These are phyloP conservation scores for Hippoglossus hippoglossus DNA, from an alignment of 2,797 vertebrate species.

Conservation along the genomic window DNA sequence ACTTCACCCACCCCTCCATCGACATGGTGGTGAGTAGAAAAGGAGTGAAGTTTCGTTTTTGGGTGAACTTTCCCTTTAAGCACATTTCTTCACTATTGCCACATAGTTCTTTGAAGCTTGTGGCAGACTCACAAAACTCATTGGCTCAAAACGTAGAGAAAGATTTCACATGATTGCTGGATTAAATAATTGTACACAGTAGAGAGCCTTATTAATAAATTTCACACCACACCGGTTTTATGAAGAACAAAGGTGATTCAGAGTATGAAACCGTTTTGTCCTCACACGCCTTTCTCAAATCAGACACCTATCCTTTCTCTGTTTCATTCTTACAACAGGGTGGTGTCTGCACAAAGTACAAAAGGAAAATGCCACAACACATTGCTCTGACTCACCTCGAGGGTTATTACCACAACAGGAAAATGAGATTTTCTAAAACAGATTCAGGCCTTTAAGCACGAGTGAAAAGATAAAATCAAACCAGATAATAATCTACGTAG, in stretches of 20 bases:
- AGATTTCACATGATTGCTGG: background rate
- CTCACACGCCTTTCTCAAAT: conserved; percentile 26
- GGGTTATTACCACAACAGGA: conserved; percentile 41
- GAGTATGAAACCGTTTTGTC: conserved; percentile 25
- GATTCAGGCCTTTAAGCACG: conserved; percentile 9
- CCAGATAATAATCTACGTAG: background rate
- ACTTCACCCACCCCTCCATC: too few relatives aligned
- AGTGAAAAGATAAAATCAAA: background rate
- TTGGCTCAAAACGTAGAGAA: too few relatives aligned
- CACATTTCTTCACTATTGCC: too few relatives aligned
- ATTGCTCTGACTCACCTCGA: conserved; percentile 48
- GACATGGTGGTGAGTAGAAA: too few relatives aligned
- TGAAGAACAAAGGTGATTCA: conserved; percentile 22
- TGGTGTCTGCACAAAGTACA: conserved; percentile 51
- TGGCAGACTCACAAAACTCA: too few relatives aligned
- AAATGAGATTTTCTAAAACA: conserved; percentile 34
- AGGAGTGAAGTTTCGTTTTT: too few relatives aligned
- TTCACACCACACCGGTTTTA: background rate
- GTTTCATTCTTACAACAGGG: conserved; percentile 43
- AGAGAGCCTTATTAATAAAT: background rate
- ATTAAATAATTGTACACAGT: background rate
- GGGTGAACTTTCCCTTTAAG: too few relatives aligned
- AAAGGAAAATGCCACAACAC: conserved; percentile 45
- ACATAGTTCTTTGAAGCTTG: too few relatives aligned
- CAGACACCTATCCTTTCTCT: conserved; percentile 28